Conservation (phyloP, 2,113 vertebrate genomes). For the Myocastor coypus region DNA sequence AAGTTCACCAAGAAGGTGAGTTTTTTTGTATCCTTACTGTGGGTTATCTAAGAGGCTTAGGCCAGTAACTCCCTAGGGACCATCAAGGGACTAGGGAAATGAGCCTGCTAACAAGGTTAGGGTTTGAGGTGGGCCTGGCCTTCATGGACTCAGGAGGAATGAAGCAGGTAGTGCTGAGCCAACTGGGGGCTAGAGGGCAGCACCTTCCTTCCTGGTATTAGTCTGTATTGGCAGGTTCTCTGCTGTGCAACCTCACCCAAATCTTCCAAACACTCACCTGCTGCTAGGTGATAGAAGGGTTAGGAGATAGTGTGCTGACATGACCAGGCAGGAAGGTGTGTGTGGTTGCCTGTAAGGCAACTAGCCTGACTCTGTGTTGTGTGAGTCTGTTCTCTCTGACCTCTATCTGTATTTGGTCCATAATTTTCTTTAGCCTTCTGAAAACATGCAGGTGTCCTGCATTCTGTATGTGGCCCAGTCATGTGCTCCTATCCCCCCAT, state of each 20-base stretch:
- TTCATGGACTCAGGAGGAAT: not conserved
- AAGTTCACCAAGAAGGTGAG: constrained; percentile 99
- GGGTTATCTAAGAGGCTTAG: not conserved
- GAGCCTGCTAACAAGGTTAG: not conserved
- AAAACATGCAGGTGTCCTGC: not conserved
- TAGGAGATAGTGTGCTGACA: not conserved
- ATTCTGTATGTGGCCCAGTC: not conserved
- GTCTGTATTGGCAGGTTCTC: not conserved
- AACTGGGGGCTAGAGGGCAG: not conserved
- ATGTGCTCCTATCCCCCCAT: no score
- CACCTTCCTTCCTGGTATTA: not conserved
- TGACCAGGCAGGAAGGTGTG: not conserved
- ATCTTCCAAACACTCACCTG: not conserved
- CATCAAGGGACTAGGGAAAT: not conserved
- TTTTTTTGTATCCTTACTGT: not conserved
- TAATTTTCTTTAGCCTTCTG: not conserved
- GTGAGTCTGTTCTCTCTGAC: not conserved
- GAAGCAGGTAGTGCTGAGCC: not conserved
- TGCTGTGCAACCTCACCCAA: not conserved
- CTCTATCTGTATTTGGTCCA: not conserved
- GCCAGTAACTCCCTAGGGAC: not conserved
- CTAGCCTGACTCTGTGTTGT: not conserved
- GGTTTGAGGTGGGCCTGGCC: not conserved
- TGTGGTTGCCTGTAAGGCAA: not conserved
- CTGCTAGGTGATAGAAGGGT: not conserved